Conservation (phyloP, 2,888 invertebrate species). For the Phragmatobia fuliginosa region DNA sequence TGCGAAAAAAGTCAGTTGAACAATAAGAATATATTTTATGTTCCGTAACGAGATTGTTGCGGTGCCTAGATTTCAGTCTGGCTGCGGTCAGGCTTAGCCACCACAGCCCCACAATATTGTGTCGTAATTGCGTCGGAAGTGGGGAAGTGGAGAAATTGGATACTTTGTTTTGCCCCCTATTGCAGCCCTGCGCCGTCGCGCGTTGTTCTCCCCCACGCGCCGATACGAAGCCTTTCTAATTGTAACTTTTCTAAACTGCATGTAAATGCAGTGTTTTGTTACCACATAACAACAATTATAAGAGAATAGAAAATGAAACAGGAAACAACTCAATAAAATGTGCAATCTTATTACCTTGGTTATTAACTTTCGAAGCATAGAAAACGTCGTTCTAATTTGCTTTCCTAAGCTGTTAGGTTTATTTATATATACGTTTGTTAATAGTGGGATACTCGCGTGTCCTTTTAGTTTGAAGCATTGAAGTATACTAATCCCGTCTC, state of each 20-base stretch:
- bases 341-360: slow-evolving; percentile 34
- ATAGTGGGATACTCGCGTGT: slow-evolving; percentile 49
- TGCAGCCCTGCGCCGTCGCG: slow-evolving; percentile 59
- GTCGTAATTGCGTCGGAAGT: slow-evolving; percentile 83
- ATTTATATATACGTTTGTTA: slow-evolving; percentile 27
- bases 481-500: slow-evolving; percentile 68
- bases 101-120: slow-evolving; percentile 73
- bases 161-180: slow-evolving; percentile 75
- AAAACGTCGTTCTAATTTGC: slow-evolving; percentile 30
- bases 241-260: slow-evolving; percentile 65
- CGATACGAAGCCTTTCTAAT: slow-evolving; percentile 79
- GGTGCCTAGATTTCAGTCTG: slow-evolving; percentile 74
- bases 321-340: slow-evolving; percentile 30
- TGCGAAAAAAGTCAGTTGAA: slow-evolving; percentile 75
- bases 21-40: slow-evolving; percentile 78
- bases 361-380: slow-evolving; percentile 37
- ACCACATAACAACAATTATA: slow-evolving; percentile 38
- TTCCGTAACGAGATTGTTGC: slow-evolving; percentile 80
- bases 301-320: slow-evolving; percentile 30
- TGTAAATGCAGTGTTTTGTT: slow-evolving; percentile 58
- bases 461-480: slow-evolving; percentile 64
- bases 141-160: slow-evolving; percentile 82
- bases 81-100: slow-evolving; percentile 73
- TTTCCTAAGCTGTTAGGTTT: slow-evolving; percentile 26
- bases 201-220: slow-evolving; percentile 55